A percentile compares a stretch with the other conserved stretches of the same genome.
These are phyloP conservation scores for Enteromius thamalakanensis DNA, from an alignment of 2,797 vertebrate species.

Conservation along the genomic window DNA sequence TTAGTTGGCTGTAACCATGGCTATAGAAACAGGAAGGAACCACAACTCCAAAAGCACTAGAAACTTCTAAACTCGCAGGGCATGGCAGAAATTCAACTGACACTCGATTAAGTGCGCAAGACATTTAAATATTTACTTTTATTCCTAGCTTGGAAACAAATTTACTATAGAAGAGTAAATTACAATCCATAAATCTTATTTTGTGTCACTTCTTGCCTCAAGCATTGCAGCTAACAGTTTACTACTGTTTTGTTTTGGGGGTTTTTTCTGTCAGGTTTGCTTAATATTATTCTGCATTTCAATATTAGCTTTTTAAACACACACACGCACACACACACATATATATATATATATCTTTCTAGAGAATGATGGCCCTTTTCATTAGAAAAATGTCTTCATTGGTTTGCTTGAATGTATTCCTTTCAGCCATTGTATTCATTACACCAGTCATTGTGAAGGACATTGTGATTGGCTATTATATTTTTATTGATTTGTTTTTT, in stretches of 20 bases:
- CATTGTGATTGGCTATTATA: neutral
- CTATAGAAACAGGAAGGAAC: constrained; percentile 42
- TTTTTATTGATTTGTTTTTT: neutral
- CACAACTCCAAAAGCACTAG: constrained; percentile 36
- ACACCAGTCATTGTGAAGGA: neutral
- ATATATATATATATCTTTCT: neutral
- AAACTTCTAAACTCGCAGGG: constrained; percentile 33
- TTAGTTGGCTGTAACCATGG: constrained; percentile 43
- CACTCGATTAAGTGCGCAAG: constrained; percentile 32
- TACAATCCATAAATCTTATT: constrained; percentile 9
- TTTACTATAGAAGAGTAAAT: constrained; percentile 9
- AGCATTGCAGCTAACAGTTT: constrained; percentile 4
- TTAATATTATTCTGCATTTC: neutral
- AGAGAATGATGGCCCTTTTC: neutral
- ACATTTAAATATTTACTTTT: constrained; percentile 24
- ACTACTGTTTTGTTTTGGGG: neutral
- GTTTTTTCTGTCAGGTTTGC: neutral
- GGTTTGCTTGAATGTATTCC: neutral
- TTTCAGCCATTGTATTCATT: neutral
- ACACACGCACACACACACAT: too few relatives aligned
- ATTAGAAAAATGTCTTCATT: neutral
- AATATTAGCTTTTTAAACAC: neutral
- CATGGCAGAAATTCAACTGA: constrained; percentile 7
- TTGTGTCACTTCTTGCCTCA: constrained; percentile 23
- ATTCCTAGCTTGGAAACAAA: constrained; percentile 11